Conservation (phyloP, 2,888 invertebrate species). For the Drosophila vallismaia region DNA sequence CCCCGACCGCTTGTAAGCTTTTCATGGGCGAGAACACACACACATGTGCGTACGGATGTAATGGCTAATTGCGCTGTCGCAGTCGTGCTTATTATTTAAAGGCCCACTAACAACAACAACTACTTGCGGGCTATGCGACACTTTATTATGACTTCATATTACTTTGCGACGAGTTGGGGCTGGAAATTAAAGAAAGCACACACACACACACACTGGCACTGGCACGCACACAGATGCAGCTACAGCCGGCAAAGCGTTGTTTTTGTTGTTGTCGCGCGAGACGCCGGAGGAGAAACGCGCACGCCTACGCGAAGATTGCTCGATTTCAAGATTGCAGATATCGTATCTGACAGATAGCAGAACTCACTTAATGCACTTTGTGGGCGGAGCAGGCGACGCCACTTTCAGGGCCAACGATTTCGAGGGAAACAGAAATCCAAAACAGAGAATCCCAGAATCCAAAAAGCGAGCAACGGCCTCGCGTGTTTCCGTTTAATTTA, state of each 20-base stretch:
- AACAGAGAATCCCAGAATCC: neutral
- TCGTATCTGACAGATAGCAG: constrained; percentile 4
- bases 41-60: constrained; percentile 30
- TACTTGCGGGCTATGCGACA: constrained; percentile 43
- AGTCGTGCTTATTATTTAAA: neutral
- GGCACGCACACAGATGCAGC: constrained; percentile 7
- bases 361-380: constrained; percentile 9
- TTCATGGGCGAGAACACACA: constrained; percentile 24
- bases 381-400: constrained; percentile 1
- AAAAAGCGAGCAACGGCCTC: neutral
- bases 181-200: constrained; percentile 9
- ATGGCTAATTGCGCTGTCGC: constrained; percentile 44
- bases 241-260: constrained; percentile 29
- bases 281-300: neutral
- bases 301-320: constrained; percentile 9
- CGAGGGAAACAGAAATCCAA: neutral
- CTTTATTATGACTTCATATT: constrained; percentile 52
- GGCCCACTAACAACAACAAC: constrained; percentile 13
- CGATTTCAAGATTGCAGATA: constrained; percentile 2
- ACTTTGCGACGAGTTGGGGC: constrained; percentile 7
- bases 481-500: neutral
- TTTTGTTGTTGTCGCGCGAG: neutral
- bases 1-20: constrained; percentile 21
- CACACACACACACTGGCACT: constrained; percentile 20
- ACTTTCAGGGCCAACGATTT: constrained; percentile 1